phyloP scores from a whole-genome alignment of 2,888 invertebrate genomes.

The Serripes groenlandicus region DNA sequence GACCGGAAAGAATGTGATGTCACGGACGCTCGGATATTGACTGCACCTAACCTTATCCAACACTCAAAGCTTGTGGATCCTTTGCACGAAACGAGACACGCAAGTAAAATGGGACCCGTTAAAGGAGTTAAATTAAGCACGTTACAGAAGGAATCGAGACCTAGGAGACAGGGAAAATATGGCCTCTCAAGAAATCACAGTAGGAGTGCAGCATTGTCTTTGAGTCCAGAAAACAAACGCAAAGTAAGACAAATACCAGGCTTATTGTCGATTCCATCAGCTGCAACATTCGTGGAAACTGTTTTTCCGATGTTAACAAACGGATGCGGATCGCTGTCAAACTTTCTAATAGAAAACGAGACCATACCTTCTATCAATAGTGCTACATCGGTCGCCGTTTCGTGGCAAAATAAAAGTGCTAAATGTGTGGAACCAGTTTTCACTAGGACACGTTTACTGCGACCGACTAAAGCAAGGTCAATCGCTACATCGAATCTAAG shows the following conservation, averaged over 20 bases:
- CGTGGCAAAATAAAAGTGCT: neutral
- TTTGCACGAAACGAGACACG: slow-evolving; percentile 18
- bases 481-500: slow-evolving; percentile 32
- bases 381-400: neutral
- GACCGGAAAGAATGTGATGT: slow-evolving; percentile 12
- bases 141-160: neutral
- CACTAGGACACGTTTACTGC: slow-evolving; percentile 1
- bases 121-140: slow-evolving; percentile 25
- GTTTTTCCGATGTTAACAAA: too few relatives aligned
- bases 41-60: too few relatives aligned
- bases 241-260: too few relatives aligned
- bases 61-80: slow-evolving; percentile 32
- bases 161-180: neutral
- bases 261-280: too few relatives aligned
- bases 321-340: neutral
- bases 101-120: slow-evolving; percentile 37
- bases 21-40: too few relatives aligned
- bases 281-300: too few relatives aligned
- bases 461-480: slow-evolving; percentile 2
- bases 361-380: slow-evolving; percentile 10
- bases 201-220: too few relatives aligned
- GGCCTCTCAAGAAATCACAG: neutral
- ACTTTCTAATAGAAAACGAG: slow-evolving; percentile 15
- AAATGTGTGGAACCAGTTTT: slow-evolving; percentile 10
- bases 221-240: too few relatives aligned